Evolutionary conservation across 2,888 invertebrate genomes (phyloP).

Genomic region (Lysandra bellargus): DNA sequence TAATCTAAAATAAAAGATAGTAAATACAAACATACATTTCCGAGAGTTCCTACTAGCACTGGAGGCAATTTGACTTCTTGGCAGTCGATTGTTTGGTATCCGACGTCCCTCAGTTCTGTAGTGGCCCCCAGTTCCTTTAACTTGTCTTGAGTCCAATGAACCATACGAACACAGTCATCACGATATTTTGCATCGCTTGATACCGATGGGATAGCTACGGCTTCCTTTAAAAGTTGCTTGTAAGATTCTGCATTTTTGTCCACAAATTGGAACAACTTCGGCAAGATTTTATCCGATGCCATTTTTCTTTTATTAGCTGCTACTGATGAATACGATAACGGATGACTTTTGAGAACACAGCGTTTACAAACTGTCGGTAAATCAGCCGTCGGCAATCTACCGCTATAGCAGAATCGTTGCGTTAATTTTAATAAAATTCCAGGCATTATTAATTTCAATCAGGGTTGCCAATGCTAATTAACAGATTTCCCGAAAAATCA

Average conservation of each 20-base stretch:
- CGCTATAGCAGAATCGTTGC: slow-evolving; percentile 50
- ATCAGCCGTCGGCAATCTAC: slow-evolving; percentile 48
- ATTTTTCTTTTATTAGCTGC: slow-evolving; percentile 54
- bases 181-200: slow-evolving; percentile 93
- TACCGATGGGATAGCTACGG: slow-evolving; percentile 96
- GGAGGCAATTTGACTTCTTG: slow-evolving; percentile 89
- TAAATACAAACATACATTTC: slow-evolving; percentile 76
- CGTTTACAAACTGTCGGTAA: slow-evolving; percentile 43
- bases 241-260: slow-evolving; percentile 88
- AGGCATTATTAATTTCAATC: slow-evolving; percentile 33
- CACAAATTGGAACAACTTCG: slow-evolving; percentile 84
- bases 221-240: slow-evolving; percentile 88
- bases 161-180: slow-evolving; percentile 90
- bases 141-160: slow-evolving; percentile 88
- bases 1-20: slow-evolving; percentile 22
- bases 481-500: too few relatives aligned
- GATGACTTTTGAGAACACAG: slow-evolving; percentile 41
- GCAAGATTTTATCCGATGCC: slow-evolving; percentile 61
- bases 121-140: slow-evolving; percentile 85
- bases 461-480: too few relatives aligned
- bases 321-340: slow-evolving; percentile 48
- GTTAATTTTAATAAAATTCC: slow-evolving; percentile 47
- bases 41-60: slow-evolving; percentile 89
- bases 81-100: slow-evolving; percentile 87
- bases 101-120: slow-evolving; percentile 88